These are phyloP conservation scores for Amblyteles armatorius DNA, from an alignment of 2,888 invertebrate species.

Conservation along the genomic window DNA sequence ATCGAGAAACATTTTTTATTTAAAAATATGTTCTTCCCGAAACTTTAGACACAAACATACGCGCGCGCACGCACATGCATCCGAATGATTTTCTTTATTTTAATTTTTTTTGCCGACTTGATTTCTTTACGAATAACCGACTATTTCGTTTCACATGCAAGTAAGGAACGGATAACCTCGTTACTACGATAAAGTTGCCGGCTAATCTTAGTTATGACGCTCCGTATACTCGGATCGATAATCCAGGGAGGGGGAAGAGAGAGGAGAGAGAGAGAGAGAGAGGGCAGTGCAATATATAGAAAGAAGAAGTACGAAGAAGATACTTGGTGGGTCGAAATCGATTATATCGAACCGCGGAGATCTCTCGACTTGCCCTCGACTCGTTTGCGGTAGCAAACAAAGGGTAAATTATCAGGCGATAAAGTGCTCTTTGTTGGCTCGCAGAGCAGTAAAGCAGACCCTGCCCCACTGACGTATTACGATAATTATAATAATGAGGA, in stretches of 20 bases:
- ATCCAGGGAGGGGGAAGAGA: background rate
- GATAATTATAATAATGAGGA: constrained; percentile 63
- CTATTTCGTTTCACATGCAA: background rate
- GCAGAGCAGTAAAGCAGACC: constrained; percentile 23
- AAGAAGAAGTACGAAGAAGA: constrained; percentile 21
- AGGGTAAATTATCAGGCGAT: constrained; percentile 58
- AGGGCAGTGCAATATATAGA: background rate
- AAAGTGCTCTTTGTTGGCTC: constrained; percentile 58
- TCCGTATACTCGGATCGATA: constrained; percentile 46
- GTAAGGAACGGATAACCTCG: constrained; percentile 4
- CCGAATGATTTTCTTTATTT: too few relatives aligned
- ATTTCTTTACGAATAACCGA: background rate
- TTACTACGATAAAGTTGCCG: constrained; percentile 43
- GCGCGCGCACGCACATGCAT: background rate
- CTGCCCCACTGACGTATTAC: constrained; percentile 53
- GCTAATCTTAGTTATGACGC: constrained; percentile 56
- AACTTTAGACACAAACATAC: too few relatives aligned
- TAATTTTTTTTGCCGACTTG: too few relatives aligned
- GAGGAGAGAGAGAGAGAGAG: constrained; percentile 10
- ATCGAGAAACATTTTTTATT: background rate
- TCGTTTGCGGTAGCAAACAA: constrained; percentile 54
- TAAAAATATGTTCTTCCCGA: too few relatives aligned
- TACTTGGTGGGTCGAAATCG: constrained; percentile 44
- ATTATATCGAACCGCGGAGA: constrained; percentile 56
- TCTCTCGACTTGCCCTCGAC: constrained; percentile 53